phyloP scores from a whole-genome alignment of 2,888 invertebrate genomes.

The Camptogramma bilineatum region DNA sequence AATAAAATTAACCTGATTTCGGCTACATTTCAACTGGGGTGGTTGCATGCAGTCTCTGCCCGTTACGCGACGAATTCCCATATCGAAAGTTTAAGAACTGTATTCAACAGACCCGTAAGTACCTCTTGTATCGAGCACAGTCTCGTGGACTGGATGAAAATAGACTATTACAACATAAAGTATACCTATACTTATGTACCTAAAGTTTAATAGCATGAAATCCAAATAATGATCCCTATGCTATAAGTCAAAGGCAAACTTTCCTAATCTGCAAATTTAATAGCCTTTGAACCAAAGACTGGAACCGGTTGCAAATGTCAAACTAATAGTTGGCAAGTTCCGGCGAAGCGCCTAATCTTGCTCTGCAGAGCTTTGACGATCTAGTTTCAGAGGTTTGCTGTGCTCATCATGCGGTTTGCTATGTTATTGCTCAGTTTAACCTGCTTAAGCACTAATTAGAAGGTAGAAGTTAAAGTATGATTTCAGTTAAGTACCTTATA shows the following conservation, averaged over 20 bases:
- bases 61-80: too few relatives aligned
- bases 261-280: slow-evolving; percentile 24
- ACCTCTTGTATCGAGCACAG: too few relatives aligned
- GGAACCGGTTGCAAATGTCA: slow-evolving; percentile 28
- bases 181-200: neutral
- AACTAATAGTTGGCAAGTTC: slow-evolving; percentile 30
- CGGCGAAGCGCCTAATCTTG: slow-evolving; percentile 30
- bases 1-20: too few relatives aligned
- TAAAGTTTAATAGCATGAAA: neutral
- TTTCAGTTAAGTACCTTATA: neutral
- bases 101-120: too few relatives aligned
- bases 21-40: too few relatives aligned
- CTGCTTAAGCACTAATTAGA: too few relatives aligned
- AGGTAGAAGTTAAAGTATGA: too few relatives aligned
- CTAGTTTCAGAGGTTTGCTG: neutral
- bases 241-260: slow-evolving; percentile 25
- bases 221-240: slow-evolving; percentile 6
- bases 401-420: neutral
- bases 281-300: slow-evolving; percentile 22
- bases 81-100: too few relatives aligned
- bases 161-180: too few relatives aligned
- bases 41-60: too few relatives aligned
- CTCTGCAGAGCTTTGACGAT: slow-evolving; percentile 24
- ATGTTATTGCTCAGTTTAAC: neutral
- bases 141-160: too few relatives aligned